phyloP scores from a whole-genome alignment of 1,140 invertebrate genomes.

The Pentalonia nigronervosa region DNA sequence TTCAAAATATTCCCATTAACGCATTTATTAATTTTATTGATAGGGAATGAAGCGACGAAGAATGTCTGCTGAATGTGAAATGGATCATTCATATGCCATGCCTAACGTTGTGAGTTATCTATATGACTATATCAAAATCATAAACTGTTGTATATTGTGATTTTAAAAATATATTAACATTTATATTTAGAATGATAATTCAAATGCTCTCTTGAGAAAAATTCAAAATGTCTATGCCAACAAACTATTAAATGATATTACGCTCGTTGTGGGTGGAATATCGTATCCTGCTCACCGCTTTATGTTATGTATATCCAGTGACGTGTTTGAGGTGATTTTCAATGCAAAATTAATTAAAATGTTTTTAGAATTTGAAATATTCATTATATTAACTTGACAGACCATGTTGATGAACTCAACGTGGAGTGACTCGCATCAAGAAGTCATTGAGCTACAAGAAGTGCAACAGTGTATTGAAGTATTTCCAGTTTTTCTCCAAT shows the following conservation, averaged over 20 bases:
- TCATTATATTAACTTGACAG: conserved; percentile 65
- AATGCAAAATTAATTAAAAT: background rate
- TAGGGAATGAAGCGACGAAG: conserved; percentile 54
- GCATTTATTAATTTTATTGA: background rate
- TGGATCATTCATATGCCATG: conserved; percentile 53
- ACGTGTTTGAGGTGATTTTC: conserved; percentile 86
- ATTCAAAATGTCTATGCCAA: conserved; percentile 84
- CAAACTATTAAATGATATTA: conserved; percentile 85
- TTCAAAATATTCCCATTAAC: background rate
- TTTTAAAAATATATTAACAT: background rate
- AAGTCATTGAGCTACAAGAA: conserved; percentile 83
- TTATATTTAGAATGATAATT: conserved; percentile 77
- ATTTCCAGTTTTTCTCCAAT: conserved; percentile 87
- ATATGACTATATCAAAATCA: background rate
- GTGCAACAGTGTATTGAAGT: conserved; percentile 82
- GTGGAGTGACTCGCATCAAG: conserved; percentile 90
- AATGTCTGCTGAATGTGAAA: conserved; percentile 47
- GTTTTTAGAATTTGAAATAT: background rate
- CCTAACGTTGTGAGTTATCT: conserved; percentile 41
- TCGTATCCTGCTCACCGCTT: conserved; percentile 89
- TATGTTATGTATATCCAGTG: conserved; percentile 92
- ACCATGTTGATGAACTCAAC: conserved; percentile 94
- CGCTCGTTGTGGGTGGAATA: conserved; percentile 78
- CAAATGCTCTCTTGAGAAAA: conserved; percentile 78
- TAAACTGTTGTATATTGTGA: background rate